phyloP scores from a whole-genome alignment of 2,888 invertebrate species.

The Oxycera nigricornis region DNA sequence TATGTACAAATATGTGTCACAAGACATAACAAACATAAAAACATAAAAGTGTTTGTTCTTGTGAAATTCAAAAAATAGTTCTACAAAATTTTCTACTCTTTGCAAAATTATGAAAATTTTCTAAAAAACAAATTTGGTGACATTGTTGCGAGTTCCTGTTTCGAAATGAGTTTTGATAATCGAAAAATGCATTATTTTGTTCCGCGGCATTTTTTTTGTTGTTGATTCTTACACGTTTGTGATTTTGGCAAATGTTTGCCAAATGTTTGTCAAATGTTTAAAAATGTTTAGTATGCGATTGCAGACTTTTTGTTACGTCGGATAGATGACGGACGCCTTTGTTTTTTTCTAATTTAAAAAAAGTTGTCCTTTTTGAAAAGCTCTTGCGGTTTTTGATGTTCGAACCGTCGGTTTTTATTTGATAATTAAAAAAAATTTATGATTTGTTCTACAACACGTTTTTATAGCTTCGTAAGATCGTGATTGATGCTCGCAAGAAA shows the following conservation, averaged over 20 bases:
- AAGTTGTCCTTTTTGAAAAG: neutral
- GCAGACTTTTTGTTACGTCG: no score
- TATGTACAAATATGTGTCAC: neutral
- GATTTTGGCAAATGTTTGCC: no score
- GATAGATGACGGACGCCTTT: no score
- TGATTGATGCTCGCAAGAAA: neutral
- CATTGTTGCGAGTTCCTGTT: slow-evolving; percentile 6
- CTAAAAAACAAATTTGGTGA: neutral
- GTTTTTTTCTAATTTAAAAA: no score
- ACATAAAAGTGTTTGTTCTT: neutral
- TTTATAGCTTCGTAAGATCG: neutral
- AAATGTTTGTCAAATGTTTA: no score
- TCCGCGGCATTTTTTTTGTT: no score
- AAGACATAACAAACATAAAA: no score
- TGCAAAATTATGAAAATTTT: neutral
- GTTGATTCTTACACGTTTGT: no score
- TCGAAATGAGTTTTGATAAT: neutral
- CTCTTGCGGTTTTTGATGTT: slow-evolving; percentile 28
- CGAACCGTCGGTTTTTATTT: neutral
- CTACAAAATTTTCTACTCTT: neutral
- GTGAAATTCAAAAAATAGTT: neutral
- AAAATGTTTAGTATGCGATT: no score
- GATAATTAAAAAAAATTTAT: no score
- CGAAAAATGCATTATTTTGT: slow-evolving; percentile 24
- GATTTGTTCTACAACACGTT: neutral